Conservation (phyloP, 30 jellyfish, hydroid and myxozoan species). For the Chrysaora quinquecirrha region DNA sequence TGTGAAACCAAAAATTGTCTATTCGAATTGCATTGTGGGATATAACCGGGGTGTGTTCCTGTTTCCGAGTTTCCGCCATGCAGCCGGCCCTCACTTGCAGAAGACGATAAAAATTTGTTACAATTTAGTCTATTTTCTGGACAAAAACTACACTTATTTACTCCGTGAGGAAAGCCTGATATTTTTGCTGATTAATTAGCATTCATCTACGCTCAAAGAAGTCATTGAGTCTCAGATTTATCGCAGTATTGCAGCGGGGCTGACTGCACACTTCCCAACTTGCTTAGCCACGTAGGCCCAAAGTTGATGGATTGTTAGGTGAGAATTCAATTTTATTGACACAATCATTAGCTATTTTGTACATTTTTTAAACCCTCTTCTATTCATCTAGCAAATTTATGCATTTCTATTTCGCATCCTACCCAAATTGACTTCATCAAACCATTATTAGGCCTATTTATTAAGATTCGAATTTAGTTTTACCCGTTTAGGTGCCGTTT, state of each 20-base stretch:
- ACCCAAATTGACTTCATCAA: too few relatives aligned
- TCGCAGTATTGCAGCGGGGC: background rate
- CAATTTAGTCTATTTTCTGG: background rate
- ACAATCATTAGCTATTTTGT: too few relatives aligned
- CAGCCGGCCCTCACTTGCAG: conserved; percentile 12
- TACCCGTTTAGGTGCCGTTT: too few relatives aligned
- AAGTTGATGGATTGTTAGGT: conserved; percentile 60
- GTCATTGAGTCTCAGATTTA: background rate
- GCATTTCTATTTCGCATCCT: too few relatives aligned
- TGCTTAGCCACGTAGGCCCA: conserved; percentile 39
- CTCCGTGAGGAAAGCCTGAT: background rate
- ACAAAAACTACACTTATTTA: background rate
- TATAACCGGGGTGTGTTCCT: conserved; percentile 75
- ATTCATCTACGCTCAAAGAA: background rate
- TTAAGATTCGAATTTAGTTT: too few relatives aligned
- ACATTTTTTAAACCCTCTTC: too few relatives aligned
- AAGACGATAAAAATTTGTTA: background rate
- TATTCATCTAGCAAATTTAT: too few relatives aligned
- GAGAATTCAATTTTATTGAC: background rate
- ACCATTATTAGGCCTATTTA: too few relatives aligned
- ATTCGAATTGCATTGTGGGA: conserved; percentile 48
- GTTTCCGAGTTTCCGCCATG: conserved; percentile 69
- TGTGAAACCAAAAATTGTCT: background rate
- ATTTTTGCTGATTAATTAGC: too few relatives aligned
- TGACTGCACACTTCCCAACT: conserved; percentile 24